Base-by-base conservation (phyloP, 1,140 invertebrate genomes). In the Danaus plexippus region DNA sequence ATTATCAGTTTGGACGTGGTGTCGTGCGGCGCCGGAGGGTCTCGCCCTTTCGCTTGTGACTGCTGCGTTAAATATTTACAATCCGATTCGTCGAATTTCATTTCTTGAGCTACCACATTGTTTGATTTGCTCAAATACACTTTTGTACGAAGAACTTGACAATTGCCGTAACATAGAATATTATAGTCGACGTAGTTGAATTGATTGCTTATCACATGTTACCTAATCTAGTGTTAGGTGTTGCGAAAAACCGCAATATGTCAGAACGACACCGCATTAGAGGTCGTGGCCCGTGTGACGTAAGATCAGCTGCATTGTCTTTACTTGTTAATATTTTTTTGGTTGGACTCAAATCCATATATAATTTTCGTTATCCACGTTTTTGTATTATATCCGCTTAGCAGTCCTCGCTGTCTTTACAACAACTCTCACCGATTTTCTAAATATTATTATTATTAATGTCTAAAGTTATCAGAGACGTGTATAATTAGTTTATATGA, bases 1-100 rank as follows among this genome's bases (percentile, higher is more conserved):
- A 75, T 81, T 80, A 81, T 78, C 75, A 80, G 72, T 77, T 77
- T 75, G 80, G 72, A 77, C 74, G 70, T 66, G 57, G 69, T 80
- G 66, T 80, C 81, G 79, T 85, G 79, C 59, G 79, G 76, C 79
- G 79, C 75, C 81, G 55, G 50, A 64, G 72, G 71, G 74, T 67
- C 63, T 63, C 59, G 64, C 68, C 71, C 67, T 74, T 80, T 72
- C 66, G 64, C 47, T 67, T 67, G 61, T 69, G 58, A 75, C 67
- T 64, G 66, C 66, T 51, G 54, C 60, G 66, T 77, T 64, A 75
- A 75, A 73, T 66, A 73, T 76, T 80, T 71, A 73, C 74, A 2
- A 66, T 76, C 73, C 64, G 67, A 74, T 75, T 71, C 66, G 56
- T 59, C 63, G 55, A 32, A 61, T 57, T 64, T 52, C 50, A 45